These are phyloP conservation scores for Drosophila macrospina DNA, from an alignment of 2,888 invertebrate species.

Conservation along the genomic window DNA sequence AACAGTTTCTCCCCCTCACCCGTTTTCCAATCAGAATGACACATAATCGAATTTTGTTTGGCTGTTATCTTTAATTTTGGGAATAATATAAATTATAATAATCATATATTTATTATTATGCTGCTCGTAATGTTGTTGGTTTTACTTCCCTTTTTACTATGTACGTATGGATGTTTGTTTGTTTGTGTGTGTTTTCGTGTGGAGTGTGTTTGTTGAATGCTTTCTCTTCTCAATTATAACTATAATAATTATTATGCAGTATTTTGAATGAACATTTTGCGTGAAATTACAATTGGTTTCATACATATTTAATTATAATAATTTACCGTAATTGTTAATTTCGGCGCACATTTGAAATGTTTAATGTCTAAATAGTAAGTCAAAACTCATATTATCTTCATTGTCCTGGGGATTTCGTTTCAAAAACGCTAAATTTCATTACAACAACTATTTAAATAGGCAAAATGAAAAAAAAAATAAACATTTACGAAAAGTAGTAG, in stretches of 20 bases:
- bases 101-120: conserved; percentile 75
- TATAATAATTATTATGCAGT: conserved; percentile 60
- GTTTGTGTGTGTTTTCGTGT: conserved; percentile 41
- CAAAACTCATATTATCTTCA: conserved; percentile 72
- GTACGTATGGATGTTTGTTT: conserved; percentile 61
- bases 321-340: conserved; percentile 56
- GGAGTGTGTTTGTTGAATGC: conserved; percentile 57
- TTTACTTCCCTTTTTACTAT: conserved; percentile 68
- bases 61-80: conserved; percentile 82
- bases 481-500: conserved; percentile 38
- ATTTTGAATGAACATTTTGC: conserved; percentile 56
- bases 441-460: conserved; percentile 71
- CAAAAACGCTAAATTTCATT: conserved; percentile 72
- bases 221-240: conserved; percentile 57
- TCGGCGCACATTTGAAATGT: conserved; percentile 69
- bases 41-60: conserved; percentile 61
- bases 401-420: conserved; percentile 66
- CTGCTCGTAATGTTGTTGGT: conserved; percentile 72
- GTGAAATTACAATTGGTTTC: conserved; percentile 61
- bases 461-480: conserved; percentile 41
- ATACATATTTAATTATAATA: conserved; percentile 55
- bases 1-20: conserved; percentile 6
- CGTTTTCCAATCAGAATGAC: conserved; percentile 37
- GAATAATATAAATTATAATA: conserved; percentile 84
- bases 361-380: conserved; percentile 72